Conservation (phyloP, 2,888 invertebrate species). For the Pyrrhosoma nymphula region DNA sequence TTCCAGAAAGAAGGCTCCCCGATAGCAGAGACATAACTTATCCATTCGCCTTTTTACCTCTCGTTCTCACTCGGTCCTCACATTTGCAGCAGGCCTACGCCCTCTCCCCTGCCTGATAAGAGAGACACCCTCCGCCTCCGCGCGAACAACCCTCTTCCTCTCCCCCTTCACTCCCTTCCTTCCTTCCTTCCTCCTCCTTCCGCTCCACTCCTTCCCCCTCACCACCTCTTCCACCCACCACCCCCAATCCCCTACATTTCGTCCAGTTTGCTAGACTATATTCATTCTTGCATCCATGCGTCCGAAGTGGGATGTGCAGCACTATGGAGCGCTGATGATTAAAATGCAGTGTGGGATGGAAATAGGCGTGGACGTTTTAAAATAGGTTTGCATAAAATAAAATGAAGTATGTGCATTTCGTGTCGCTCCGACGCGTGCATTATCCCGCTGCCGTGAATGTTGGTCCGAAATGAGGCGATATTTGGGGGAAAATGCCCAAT, state of each 20-base stretch:
- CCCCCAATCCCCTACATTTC: too few species aligned
- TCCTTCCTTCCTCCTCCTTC: neutral
- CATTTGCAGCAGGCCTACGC: neutral
- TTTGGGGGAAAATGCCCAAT: neutral
- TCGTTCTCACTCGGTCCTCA: neutral
- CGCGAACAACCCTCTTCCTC: neutral
- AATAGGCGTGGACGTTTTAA: neutral
- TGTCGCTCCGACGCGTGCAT: neutral
- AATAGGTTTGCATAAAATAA: neutral
- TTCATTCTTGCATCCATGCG: too few species aligned
- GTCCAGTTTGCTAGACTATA: too few species aligned
- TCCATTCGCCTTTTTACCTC: constrained; percentile 63
- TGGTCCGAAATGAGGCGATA: neutral
- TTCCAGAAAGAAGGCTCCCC: constrained; percentile 42
- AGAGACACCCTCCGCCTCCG: neutral
- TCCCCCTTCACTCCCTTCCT: neutral
- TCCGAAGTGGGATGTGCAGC: neutral
- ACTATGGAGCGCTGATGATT: neutral
- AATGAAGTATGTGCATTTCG: neutral
- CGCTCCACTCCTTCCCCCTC: too few species aligned
- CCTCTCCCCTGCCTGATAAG: neutral
- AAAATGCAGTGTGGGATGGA: neutral
- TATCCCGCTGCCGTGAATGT: neutral
- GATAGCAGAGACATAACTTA: constrained; percentile 64
- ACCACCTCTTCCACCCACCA: too few species aligned